Evolutionary conservation across 2,888 invertebrate species (phyloP).

Genomic region (Acrobasis consociella): DNA sequence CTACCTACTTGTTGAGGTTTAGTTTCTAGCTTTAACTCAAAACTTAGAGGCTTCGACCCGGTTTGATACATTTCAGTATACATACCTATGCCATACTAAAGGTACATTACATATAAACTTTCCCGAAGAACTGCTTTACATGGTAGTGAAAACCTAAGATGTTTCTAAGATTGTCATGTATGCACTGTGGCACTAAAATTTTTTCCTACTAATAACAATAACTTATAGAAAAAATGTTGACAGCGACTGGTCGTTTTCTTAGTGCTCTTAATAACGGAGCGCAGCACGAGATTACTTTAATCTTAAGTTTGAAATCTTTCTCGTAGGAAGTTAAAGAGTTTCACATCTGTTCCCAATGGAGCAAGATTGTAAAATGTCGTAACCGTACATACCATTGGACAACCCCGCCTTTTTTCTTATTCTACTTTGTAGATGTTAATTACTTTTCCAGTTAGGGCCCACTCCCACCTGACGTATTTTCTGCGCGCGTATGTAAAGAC

Average conservation of each 20-base stretch:
- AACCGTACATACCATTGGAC: background rate
- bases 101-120: too few species aligned
- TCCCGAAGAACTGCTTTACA: too few species aligned
- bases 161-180: too few species aligned
- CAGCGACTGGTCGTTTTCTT: slow-evolving; percentile 1
- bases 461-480: too few species aligned
- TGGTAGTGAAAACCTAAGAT: too few species aligned
- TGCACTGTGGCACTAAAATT: background rate
- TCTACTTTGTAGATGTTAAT: background rate
- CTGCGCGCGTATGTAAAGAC: too few species aligned
- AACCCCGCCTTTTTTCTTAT: background rate
- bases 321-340: slow-evolving; percentile 27
- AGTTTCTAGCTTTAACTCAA: too few species aligned
- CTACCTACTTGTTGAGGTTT: too few species aligned
- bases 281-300: slow-evolving; percentile 27
- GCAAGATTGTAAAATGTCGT: slow-evolving; percentile 16
- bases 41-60: too few species aligned
- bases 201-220: background rate
- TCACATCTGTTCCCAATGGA: slow-evolving; percentile 28
- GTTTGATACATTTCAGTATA: too few species aligned
- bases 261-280: slow-evolving; percentile 20
- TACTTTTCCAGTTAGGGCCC: background rate
- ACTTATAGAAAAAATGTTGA: background rate
- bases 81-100: too few species aligned
- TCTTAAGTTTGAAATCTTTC: slow-evolving; percentile 29